A percentile compares a stretch with the other conserved stretches of the same genome.
These are phyloP conservation scores for Diplosoma virens DNA, from an alignment of 23 tunicate genomes.

Conservation along the genomic window DNA sequence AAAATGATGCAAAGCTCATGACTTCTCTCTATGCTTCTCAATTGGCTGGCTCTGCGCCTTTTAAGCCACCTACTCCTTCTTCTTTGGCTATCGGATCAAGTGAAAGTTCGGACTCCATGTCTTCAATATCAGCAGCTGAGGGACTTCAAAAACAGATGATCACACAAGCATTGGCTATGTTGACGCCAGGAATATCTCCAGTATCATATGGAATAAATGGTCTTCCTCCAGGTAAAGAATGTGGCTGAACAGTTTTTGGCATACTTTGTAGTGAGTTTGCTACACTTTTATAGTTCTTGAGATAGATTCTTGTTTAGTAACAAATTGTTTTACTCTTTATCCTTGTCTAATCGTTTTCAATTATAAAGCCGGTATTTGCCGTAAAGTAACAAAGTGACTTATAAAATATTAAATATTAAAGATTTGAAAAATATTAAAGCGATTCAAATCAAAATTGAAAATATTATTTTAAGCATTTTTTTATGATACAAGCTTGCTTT, in stretches of 20 bases:
- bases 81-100: constrained; percentile 1
- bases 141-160: constrained; percentile 38
- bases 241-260: neutral
- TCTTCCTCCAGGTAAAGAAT: neutral
- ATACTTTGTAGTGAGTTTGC: too few species aligned
- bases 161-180: constrained; percentile 41
- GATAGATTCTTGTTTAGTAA: too few species aligned
- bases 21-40: constrained; percentile 27
- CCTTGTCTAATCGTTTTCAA: too few species aligned
- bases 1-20: constrained; percentile 11
- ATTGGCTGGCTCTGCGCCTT: neutral
- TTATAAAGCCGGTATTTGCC: too few species aligned
- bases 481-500: too few species aligned
- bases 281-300: too few species aligned
- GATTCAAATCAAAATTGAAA: too few species aligned
- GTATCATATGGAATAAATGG: constrained; percentile 13
- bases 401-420: too few species aligned
- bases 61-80: constrained; percentile 27
- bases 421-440: too few species aligned
- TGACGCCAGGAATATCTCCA: constrained; percentile 25
- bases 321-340: too few species aligned
- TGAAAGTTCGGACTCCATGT: neutral
- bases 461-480: too few species aligned
- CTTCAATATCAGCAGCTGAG: neutral
- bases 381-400: too few species aligned